Base-by-base conservation (phyloP, 1,140 invertebrate genomes). In the Pseudomyrmex sp. region DNA sequence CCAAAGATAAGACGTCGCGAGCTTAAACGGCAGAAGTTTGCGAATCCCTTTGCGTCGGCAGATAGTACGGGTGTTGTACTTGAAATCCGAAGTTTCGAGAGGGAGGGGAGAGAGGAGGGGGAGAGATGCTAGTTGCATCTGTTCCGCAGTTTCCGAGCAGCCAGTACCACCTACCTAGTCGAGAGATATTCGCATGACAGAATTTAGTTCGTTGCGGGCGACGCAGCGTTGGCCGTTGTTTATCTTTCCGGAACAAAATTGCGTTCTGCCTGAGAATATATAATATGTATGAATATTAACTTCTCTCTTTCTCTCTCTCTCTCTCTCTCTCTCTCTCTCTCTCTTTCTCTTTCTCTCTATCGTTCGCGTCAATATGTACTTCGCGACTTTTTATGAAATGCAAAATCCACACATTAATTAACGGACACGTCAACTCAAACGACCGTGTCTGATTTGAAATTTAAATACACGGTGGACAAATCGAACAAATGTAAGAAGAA, bases 171-270 rank as follows among this genome's bases (percentile, higher is more conserved):
- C 20, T 23, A 23, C 20, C 20, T 23, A 61, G 74, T 63, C 48
- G 54, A 72, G 54, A 72, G 50, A 79, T 84, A 84, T 84, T 79
- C 82, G 63, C 82, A 63, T 82, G 79, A 63, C 79, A 82, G 79
- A 63, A 82, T 75, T 82, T 73, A 75, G 54, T 18, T 18, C 70
- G 65, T 68, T 59, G 75, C 58, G 48, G 62, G 48, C 74, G 62
- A 79, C 56, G 75, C 44, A 58, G 35, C 35, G 52, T 13, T 48
- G 59, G 48, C 74, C 54, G 35, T 62, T 77, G 73, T 84, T 79
- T 84, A 77, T 84, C 74, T 84, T 84, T 69, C 65, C 20, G 46
- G 26, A n/a, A 23, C 48, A 79, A 76, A 84, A 80, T 80, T 80
- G 54, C 76, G 54, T 77, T 59, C 54, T 35, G 35, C 48, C 76